These are phyloP conservation scores for Arnoldichthys spilopterus DNA, from an alignment of 2,797 vertebrate genomes.

Conservation along the genomic window DNA sequence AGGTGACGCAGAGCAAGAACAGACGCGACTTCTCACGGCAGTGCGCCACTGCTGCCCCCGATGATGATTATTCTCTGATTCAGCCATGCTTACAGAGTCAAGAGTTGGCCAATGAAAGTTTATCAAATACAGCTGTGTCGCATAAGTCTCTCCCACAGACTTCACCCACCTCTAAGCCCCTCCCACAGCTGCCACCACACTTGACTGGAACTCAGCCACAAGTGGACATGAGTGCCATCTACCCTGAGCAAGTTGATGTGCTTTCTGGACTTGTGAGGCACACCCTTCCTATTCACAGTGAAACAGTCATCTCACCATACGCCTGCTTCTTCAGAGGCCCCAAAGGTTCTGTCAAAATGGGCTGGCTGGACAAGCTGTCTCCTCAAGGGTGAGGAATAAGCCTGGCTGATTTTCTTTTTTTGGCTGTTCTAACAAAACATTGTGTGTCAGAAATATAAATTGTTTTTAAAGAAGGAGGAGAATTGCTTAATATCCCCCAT, in stretches of 20 bases:
- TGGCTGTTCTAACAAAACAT: background rate
- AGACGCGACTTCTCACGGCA: slow-evolving; percentile 4
- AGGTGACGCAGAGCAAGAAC: background rate
- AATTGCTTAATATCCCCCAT: too few species aligned
- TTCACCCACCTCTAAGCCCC: slow-evolving; percentile 13
- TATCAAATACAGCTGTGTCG: slow-evolving; percentile 2
- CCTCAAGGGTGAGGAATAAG: slow-evolving; percentile 86
- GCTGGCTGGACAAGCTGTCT: slow-evolving; percentile 97
- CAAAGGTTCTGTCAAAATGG: slow-evolving; percentile 77
- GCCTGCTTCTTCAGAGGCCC: slow-evolving; percentile 91
- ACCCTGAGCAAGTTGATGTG: slow-evolving; percentile 57
- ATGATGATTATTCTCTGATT: slow-evolving; percentile 72
- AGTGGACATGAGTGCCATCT: slow-evolving; percentile 69
- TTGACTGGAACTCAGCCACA: slow-evolving; percentile 31
- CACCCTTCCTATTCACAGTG: slow-evolving; percentile 46
- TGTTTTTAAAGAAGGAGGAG: too few species aligned
- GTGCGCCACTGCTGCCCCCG: background rate
- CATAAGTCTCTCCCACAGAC: slow-evolving; percentile 4
- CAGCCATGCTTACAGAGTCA: slow-evolving; percentile 58
- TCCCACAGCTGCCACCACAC: slow-evolving; percentile 3
- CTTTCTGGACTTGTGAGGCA: slow-evolving; percentile 40
- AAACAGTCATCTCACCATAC: slow-evolving; percentile 87
- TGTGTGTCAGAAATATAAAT: too few species aligned
- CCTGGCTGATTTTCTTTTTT: background rate
- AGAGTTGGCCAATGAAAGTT: slow-evolving; percentile 29